Evolutionary conservation across 2,888 invertebrate species (phyloP).

Genomic region (Conops quadrifasciatus): DNA sequence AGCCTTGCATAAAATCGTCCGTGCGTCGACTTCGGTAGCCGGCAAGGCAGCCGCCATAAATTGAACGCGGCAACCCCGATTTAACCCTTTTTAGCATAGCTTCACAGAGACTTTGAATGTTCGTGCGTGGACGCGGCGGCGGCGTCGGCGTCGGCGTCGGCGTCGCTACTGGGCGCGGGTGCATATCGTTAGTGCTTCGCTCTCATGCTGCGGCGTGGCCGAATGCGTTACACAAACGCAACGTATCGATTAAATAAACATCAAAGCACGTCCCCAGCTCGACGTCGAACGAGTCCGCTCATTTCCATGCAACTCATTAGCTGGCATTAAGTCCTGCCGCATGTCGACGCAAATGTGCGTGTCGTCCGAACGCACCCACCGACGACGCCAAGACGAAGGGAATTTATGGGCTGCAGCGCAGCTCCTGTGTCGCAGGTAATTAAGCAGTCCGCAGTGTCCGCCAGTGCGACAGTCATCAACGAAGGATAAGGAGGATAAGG

Average conservation of each 20-base stretch:
- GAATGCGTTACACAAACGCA: conserved; percentile 16
- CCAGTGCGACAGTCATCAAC: background rate
- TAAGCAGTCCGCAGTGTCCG: background rate
- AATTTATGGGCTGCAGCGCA: conserved; percentile 35
- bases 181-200: background rate
- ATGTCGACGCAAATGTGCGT: background rate
- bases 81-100: conserved; percentile 33
- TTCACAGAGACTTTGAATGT: background rate
- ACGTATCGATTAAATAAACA: conserved; percentile 41
- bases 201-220: background rate
- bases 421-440: conserved; percentile 32
- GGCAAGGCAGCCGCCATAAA: conserved; percentile 17
- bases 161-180: conserved; percentile 22
- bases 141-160: background rate
- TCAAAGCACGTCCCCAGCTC: conserved; percentile 18
- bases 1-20: conserved; percentile 23
- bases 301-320: conserved; percentile 11
- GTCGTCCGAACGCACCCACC: background rate
- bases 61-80: conserved; percentile 27
- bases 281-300: background rate
- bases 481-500: background rate
- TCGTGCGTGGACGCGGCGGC: conserved; percentile 13
- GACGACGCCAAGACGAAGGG: conserved; percentile 1
- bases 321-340: conserved; percentile 24
- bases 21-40: background rate